Base-by-base conservation (phyloP, 2,797 vertebrate species). In the Chelmon rostratus region DNA sequence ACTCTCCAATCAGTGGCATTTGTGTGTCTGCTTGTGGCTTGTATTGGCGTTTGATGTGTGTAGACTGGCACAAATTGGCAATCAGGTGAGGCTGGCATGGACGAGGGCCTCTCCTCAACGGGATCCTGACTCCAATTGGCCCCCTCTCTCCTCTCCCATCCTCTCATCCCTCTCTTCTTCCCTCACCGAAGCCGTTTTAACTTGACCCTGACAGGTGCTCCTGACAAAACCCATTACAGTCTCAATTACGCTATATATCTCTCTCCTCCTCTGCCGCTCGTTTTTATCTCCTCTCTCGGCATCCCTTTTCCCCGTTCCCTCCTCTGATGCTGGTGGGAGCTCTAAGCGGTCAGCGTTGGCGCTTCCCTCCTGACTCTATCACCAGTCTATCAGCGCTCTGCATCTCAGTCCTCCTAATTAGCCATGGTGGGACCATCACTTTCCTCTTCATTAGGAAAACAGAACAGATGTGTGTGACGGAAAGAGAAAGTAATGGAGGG, bases 181-280 rank as follows among this genome's bases (percentile, higher is more conserved):
- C 77, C 73, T 82, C 69, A 54, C 83, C 10, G 0, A 73, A 84
- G 67, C 76, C 61, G 54, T 92, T 94, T 90, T 89, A 90, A 88
- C 88, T 81, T 82, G 86, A 91, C 92, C 93, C 91, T 91, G 92
- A 94, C 94, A 94, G 93, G 92, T 92, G 92, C 93, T 94, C 83
- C 94, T 93, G 95, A 94, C 94, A 94, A 94, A 93, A 95, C 88
- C 91, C 89, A 94, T 95, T 95, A 95, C 83, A 86, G 63, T 92
- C 89, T 93, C 93, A 94, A 94, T 95, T 94, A 94, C 81, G 63
- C 90, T 78, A 79, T 91, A 85, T 85, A 61, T 84, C 84, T 83
- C 76, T 68, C 83, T 84, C 67, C 40, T 75, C 35, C 59, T 73
- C 73, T 49, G 50, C 65, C 23, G 5, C 76, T 83, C 47, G 15